Evolutionary conservation across 2,113 vertebrate genomes (phyloP).

Genomic region (Microtus pennsylvanicus): DNA sequence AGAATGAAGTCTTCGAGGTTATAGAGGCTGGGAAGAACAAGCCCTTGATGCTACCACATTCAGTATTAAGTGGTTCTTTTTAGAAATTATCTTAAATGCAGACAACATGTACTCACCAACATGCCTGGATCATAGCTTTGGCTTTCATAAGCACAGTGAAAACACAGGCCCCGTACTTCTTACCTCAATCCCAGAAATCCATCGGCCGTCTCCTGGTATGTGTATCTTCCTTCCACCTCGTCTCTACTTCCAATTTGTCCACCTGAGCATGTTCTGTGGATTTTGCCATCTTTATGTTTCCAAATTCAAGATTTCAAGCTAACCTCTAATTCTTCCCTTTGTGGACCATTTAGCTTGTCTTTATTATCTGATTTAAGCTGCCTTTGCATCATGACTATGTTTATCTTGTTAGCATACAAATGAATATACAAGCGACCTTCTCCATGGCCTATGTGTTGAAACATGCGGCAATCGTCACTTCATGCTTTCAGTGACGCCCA

Average conservation of each 20-base stretch:
- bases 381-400: background rate
- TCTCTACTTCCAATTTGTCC: background rate
- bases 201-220: accelerated
- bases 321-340: background rate
- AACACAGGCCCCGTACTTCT: background rate
- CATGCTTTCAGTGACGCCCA: background rate
- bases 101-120: background rate
- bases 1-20: background rate
- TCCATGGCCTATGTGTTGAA: background rate
- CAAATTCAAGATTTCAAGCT: background rate
- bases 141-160: background rate
- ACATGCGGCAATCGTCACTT: background rate
- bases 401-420: slow-evolving; percentile 22
- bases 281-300: background rate
- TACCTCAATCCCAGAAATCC: background rate
- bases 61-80: background rate
- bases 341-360: background rate
- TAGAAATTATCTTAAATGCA: background rate
- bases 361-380: background rate
- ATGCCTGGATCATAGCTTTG: too few relatives aligned
- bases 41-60: background rate
- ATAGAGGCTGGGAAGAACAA: background rate
- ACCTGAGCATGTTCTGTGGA: background rate
- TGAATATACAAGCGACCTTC: background rate
- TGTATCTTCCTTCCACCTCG: background rate